Evolutionary conservation across 2,113 vertebrate species (phyloP), one percentile per base, ranked within the genome.

Genomic region (Lagopus muta): DNA sequence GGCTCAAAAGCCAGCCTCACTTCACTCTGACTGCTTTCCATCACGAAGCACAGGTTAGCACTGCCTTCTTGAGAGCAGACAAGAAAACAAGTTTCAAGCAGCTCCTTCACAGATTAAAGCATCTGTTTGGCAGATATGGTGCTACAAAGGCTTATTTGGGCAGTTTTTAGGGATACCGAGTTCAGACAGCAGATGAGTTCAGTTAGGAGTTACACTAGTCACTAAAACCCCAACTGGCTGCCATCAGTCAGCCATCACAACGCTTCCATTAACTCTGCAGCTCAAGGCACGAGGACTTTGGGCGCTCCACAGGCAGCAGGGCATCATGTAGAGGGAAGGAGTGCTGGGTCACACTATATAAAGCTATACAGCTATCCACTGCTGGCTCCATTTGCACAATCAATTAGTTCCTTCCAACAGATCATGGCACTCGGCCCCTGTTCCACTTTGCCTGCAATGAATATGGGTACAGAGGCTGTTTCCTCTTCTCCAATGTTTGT

Each of bases 1-100:
- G 36, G 45, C 88, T 76, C 17, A 4, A 77, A 65, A 45, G 48
- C 6, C 5, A 0, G 13, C 12, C 28, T 52, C 40, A 21, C 57
- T 85, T 71, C 70, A 36, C 55, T 81, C 60, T 60, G 42, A 80
- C 19, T 58, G 82, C 69, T 82, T 89, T 82, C 87, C 83, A 96
- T 69, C 13, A 64, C 50, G n/a, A 17, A 70, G 48, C 24, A 58
- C 17, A 66, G 18, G 36, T 61, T 30, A 73, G 34, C 6, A 30
- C 1, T 47, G 36, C 52, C 45, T 67, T 89, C 85, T 70, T 64
- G 66, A 89, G 42, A 73, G 76, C 32, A 90, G 73, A 50, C 32
- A 87, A 50, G 32, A 62, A 91, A 62, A 19, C 66, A 36, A 1
- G 8, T 66, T 91, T 79, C 65, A 43, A 86, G 57, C 20, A 43